Evolutionary conservation across 1,140 invertebrate genomes (phyloP), one percentile per base, ranked within the genome.

Genomic region (Acromyrmex heyeri): DNA sequence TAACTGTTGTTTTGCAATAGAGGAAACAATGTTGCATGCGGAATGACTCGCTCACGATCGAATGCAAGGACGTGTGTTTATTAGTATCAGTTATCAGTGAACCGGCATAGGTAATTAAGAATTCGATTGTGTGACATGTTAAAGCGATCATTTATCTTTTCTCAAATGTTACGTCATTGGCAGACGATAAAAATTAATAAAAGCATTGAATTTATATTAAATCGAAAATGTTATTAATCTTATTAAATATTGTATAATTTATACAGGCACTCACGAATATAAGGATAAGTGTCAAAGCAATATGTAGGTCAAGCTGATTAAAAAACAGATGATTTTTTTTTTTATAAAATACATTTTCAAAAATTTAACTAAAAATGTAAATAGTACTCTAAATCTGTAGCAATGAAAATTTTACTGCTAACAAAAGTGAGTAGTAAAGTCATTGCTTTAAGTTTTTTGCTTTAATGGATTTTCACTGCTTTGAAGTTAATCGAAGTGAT

Each of bases 71-170:
- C 73, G 34, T 27, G 14, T 24, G 30, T 21, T 14, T 69, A 65
- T 57, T 81, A 70, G 50, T 81, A 69, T 18, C 16, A 38, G 65
- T 79, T 69, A 55, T 81, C 77, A 69, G n/a, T 57, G 44, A 69
- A 3, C 57, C 5, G 30, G 30, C 30, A 69, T 16, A 50, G 44
- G 10, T 16, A 34, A 59, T 81, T 79, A 69, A 48, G 48, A 79
- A 38, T 69, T 81, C 21, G 34, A 81, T 57, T 57, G 12, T 21
- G 30, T 27, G 78, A 70, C 21, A 59, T 27, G 21, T 3, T 0
- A 70, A 21, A 55, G 24, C 21, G 18, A 16, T 16, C n/a, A 38
- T 57, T 10, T 70, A 21, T 27, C 24, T 44, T n/a, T 55, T 55
- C 44, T 67, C 21, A 57, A 57, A 6, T 34, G 21, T 48, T 70